Percentiles rank a stretch among this genome's conserved stretches.
Evolutionary conservation across 2,888 invertebrate genomes (phyloP).

Genomic region (Lasioglossum figueresi): DNA sequence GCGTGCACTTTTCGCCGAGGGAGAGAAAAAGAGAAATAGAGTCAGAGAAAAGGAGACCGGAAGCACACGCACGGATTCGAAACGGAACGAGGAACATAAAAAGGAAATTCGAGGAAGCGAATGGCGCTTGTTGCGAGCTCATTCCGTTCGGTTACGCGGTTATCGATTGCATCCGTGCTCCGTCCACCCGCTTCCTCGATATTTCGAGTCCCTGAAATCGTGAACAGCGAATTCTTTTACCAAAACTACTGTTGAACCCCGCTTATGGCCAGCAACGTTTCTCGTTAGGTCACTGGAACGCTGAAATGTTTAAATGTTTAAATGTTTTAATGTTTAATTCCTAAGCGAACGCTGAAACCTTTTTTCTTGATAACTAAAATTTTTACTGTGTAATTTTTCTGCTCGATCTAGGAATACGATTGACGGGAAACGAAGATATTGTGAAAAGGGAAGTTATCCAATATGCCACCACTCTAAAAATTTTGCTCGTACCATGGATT

Average conservation of each 20-base stretch:
- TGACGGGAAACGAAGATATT: too few species aligned
- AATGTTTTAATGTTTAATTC: not conserved
- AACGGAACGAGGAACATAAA: slow-evolving; percentile 19
- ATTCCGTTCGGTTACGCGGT: slow-evolving; percentile 39
- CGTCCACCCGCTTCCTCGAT: slow-evolving; percentile 26
- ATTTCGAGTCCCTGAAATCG: slow-evolving; percentile 9
- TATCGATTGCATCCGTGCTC: slow-evolving; percentile 34
- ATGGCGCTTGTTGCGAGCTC: slow-evolving; percentile 30
- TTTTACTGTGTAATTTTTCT: not conserved
- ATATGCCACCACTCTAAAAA: too few species aligned
- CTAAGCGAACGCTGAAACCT: not conserved
- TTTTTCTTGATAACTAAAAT: not conserved
- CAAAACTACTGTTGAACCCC: not conserved
- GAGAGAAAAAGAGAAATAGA: not conserved
- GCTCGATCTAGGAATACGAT: not conserved
- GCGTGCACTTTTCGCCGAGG: slow-evolving; percentile 4
- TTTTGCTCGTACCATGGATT: too few species aligned
- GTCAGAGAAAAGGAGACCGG: not conserved
- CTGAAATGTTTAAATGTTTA: not conserved
- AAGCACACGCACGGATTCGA: slow-evolving; percentile 13
- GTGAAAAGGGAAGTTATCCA: too few species aligned
- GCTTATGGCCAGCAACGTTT: not conserved
- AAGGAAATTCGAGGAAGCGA: slow-evolving; percentile 33
- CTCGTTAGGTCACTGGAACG: not conserved
- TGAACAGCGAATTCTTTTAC: slow-evolving; percentile 23